These are phyloP conservation scores for Semaprochilodus insignis DNA, from an alignment of 2,797 vertebrate species.

Conservation along the genomic window DNA sequence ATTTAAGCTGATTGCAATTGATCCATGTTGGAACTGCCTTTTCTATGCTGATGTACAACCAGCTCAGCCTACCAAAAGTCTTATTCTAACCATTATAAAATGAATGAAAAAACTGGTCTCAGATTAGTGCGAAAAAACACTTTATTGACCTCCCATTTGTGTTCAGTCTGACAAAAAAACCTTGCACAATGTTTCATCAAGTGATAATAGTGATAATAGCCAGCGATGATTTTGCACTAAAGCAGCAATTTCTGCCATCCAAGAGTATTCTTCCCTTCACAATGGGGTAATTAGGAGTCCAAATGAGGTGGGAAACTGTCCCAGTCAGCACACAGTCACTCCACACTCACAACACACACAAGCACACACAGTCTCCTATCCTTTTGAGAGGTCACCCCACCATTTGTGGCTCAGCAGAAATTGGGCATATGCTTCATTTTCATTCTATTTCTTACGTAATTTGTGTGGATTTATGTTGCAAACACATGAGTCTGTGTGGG, in stretches of 20 bases:
- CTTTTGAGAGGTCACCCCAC: conserved; percentile 10
- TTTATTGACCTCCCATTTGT: background rate
- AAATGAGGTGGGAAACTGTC: conserved; percentile 27
- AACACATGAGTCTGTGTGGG: too few species aligned
- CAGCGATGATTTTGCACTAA: background rate
- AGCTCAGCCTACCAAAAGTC: too few species aligned
- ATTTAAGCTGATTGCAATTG: too few species aligned
- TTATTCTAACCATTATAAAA: too few species aligned
- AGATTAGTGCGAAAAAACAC: too few species aligned
- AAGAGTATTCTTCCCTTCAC: conserved; percentile 19
- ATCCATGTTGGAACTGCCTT: too few species aligned
- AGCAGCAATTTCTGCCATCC: background rate
- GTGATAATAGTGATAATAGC: conserved; percentile 12
- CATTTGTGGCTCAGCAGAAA: background rate
- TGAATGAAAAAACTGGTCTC: too few species aligned
- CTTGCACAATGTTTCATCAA: conserved; percentile 4
- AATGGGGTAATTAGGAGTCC: conserved; percentile 18
- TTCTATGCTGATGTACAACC: too few species aligned
- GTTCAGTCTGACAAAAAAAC: background rate
- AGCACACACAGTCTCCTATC: background rate
- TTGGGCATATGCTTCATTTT: too few species aligned
- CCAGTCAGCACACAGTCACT: conserved; percentile 10
- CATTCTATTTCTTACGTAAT: too few species aligned
- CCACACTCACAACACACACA: too few species aligned
- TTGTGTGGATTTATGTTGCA: too few species aligned